phyloP scores from a whole-genome alignment of 2,113 vertebrate species.

The Xiphias gladius region DNA sequence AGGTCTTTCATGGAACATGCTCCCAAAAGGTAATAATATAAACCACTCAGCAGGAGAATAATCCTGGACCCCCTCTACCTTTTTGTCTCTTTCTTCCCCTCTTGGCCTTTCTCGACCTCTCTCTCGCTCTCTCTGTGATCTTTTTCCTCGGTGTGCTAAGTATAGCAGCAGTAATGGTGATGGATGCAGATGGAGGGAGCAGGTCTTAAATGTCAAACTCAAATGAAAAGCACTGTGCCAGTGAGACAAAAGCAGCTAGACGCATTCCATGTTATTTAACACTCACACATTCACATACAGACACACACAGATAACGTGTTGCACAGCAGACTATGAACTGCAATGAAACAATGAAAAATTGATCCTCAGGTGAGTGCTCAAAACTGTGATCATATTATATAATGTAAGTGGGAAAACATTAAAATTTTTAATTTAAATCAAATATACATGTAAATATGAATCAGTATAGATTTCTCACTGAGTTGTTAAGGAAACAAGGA shows the following conservation, averaged over 20 bases:
- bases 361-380: neutral
- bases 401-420: no score
- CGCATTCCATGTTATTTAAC: constrained; percentile 58
- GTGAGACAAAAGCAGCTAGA: constrained; percentile 68
- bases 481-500: neutral
- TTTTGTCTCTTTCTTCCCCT: constrained; percentile 34
- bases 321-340: neutral
- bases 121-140: constrained; percentile 28
- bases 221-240: constrained; percentile 75
- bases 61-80: constrained; percentile 40
- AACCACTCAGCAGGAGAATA: constrained; percentile 74
- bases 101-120: constrained; percentile 33
- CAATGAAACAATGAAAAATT: neutral
- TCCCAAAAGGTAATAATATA: constrained; percentile 76
- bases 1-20: constrained; percentile 66
- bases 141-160: constrained; percentile 55
- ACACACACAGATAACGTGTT: neutral
- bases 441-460: neutral
- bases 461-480: neutral
- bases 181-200: constrained; percentile 74
- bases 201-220: constrained; percentile 78
- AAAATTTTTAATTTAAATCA: neutral
- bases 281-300: constrained; percentile 2
- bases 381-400: neutral
- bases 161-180: constrained; percentile 72